Evolutionary conservation across 2,113 vertebrate genomes (phyloP).

Genomic region (Proteles cristata): DNA sequence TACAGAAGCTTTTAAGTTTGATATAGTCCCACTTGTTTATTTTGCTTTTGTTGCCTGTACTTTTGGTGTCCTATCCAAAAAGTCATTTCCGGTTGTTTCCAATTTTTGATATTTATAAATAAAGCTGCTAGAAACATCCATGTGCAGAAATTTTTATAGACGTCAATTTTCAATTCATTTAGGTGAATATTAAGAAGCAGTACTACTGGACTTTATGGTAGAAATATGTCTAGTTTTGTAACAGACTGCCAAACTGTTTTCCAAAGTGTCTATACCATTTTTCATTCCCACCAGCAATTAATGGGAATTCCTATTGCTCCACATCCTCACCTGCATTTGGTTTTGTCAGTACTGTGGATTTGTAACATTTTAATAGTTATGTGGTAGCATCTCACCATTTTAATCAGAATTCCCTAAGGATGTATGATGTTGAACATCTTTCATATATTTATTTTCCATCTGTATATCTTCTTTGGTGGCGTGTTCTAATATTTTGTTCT

Average conservation of each 20-base stretch:
- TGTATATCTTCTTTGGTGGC: not conserved
- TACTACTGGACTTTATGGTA: not conserved
- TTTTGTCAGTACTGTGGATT: not conserved
- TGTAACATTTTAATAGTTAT: not conserved
- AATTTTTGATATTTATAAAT: not conserved
- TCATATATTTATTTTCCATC: not conserved
- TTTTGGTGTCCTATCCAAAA: not conserved
- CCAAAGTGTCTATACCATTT: not conserved
- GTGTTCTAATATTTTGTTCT: not conserved
- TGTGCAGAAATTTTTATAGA: not conserved
- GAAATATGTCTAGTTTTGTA: not conserved
- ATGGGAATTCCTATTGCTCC: not conserved
- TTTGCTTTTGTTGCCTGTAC: not conserved
- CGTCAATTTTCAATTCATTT: not conserved
- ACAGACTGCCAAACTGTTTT: not conserved
- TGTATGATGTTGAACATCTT: not conserved
- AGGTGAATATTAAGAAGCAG: not conserved
- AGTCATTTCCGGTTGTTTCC: not conserved
- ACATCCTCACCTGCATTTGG: not conserved
- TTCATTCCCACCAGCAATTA: not conserved
- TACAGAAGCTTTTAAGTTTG: not conserved
- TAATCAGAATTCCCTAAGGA: not conserved
- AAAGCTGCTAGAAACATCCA: not conserved
- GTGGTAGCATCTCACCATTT: not conserved
- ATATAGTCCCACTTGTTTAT: not conserved